These are phyloP conservation scores for Cygnus olor DNA, from an alignment of 2,797 vertebrate species.

Conservation along the genomic window DNA sequence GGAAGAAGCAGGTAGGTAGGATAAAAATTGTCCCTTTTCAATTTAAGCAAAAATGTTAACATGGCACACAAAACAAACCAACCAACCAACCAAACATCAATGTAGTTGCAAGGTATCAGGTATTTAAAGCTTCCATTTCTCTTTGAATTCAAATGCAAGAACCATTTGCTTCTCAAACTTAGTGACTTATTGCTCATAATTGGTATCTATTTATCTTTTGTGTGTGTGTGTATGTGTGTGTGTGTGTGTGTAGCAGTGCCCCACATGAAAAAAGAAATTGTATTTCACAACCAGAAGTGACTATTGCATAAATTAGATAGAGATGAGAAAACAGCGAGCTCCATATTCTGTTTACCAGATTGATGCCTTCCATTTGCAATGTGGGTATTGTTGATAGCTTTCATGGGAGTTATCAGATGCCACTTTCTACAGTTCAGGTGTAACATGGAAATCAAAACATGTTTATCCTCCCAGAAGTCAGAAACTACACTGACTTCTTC, in stretches of 20 bases:
- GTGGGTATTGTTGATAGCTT: background rate
- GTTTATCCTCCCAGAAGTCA: background rate
- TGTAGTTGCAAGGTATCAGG: background rate
- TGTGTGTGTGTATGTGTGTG: background rate
- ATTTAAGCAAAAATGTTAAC: background rate
- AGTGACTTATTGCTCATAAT: conserved; percentile 9
- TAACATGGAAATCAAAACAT: background rate
- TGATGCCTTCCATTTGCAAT: background rate
- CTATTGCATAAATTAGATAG: background rate
- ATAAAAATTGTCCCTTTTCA: background rate
- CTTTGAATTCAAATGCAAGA: background rate
- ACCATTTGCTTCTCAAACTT: background rate
- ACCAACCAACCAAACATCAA: background rate
- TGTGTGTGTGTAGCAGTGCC: background rate
- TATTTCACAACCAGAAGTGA: background rate
- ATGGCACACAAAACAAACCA: background rate
- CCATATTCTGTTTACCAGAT: background rate
- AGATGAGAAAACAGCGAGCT: background rate
- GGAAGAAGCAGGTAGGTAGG: background rate
- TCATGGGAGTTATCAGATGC: background rate
- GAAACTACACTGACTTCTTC: background rate
- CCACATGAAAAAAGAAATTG: background rate
- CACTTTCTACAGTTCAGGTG: background rate
- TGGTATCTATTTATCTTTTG: background rate
- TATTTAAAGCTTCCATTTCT: background rate